These are phyloP conservation scores for Onchidella celtica DNA, from an alignment of 2,888 invertebrate genomes.

Conservation along the genomic window DNA sequence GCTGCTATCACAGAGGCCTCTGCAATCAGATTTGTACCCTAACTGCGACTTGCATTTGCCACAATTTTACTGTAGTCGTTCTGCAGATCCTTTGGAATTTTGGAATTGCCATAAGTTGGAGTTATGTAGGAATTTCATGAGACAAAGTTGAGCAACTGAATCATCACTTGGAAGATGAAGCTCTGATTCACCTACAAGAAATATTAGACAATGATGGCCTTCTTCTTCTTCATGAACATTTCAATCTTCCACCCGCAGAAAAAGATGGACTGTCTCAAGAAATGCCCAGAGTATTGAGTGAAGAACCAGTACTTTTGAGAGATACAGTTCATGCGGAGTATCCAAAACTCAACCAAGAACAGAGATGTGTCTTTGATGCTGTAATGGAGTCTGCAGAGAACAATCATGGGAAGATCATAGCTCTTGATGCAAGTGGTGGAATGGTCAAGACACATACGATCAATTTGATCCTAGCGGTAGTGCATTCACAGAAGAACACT, in stretches of 20 bases:
- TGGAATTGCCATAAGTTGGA: background rate
- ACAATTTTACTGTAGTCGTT: background rate
- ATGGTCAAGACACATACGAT: background rate
- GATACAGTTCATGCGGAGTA: background rate
- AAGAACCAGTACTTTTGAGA: background rate
- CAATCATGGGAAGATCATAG: background rate
- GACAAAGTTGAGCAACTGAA: background rate
- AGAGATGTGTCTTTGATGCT: background rate
- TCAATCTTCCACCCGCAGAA: background rate
- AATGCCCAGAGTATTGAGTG: background rate
- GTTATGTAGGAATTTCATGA: background rate
- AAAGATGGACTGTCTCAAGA: too few species aligned
- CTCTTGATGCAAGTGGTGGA: constrained; percentile 13
- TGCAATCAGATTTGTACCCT: background rate
- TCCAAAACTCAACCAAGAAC: background rate
- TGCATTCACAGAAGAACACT: background rate
- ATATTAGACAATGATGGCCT: constrained; percentile 1
- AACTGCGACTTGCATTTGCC: background rate
- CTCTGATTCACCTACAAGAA: background rate
- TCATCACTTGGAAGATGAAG: background rate
- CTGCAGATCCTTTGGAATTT: constrained; percentile 6
- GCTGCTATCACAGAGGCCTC: background rate
- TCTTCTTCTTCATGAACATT: background rate
- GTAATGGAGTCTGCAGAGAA: background rate
- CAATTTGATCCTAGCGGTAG: constrained; percentile 3